Conservation (phyloP, 2,888 invertebrate genomes). For the Phyto melanocephala region DNA sequence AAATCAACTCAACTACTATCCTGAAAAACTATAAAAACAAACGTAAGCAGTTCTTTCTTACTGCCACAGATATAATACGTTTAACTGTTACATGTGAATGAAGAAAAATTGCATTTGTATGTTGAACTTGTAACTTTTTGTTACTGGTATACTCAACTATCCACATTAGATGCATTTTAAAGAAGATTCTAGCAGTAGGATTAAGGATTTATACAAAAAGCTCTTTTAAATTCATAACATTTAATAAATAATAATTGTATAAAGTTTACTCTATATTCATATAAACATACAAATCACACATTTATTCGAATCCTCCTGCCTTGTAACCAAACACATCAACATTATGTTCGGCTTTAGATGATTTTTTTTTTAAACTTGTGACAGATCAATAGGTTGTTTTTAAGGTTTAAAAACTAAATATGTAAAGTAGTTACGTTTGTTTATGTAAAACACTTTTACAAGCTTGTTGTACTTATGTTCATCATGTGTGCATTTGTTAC, state of each 20-base stretch:
- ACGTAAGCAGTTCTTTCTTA: too few relatives aligned
- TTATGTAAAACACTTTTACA: not conserved
- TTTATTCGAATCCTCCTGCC: not conserved
- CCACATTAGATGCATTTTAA: slow-evolving; percentile 54
- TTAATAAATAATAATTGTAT: slow-evolving; percentile 63
- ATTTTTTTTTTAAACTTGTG: slow-evolving; percentile 46
- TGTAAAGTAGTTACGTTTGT: not conserved
- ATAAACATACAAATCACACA: slow-evolving; percentile 7
- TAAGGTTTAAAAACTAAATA: slow-evolving; percentile 45
- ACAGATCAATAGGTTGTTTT: slow-evolving; percentile 60
- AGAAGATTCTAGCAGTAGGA: slow-evolving; percentile 59
- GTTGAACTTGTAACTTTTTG: too few relatives aligned
- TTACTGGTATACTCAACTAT: not conserved
- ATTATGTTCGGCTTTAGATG: slow-evolving; percentile 35
- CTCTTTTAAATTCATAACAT: slow-evolving; percentile 62
- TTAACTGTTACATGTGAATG: too few relatives aligned
- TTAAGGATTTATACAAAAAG: slow-evolving; percentile 63
- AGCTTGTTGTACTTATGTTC: not conserved
- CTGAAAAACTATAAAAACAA: too few relatives aligned
- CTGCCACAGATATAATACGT: too few relatives aligned
- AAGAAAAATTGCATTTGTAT: too few relatives aligned
- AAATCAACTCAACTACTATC: too few relatives aligned
- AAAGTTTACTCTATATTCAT: slow-evolving; percentile 22
- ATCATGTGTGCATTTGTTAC: not conserved
- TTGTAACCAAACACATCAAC: not conserved